Evolutionary conservation across 2,888 invertebrate species (phyloP), one percentile per base, ranked within the genome.

Genomic region (Trissolcus japonicus): DNA sequence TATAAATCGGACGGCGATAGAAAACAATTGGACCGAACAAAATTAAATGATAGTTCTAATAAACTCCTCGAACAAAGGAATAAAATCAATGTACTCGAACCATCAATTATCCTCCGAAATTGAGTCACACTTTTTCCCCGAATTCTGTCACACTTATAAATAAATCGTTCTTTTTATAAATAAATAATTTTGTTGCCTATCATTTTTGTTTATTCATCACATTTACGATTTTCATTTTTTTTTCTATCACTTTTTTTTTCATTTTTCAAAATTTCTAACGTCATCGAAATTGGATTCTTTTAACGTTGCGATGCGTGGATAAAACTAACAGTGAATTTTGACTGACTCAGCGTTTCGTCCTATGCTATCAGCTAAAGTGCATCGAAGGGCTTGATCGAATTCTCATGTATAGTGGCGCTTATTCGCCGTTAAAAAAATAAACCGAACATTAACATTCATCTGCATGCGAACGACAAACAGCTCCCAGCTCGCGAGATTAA

Each of bases 301-400:
- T 46, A 46, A 25, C 46, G 25, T 6, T 46, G 7, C 46, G 46
- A n/a, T 41, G 41, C 25, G 46, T 11, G 25, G 16, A 16, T 46
- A 16, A 46, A 35, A 35, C 35, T 35, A 35, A 9, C 11, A 35
- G 35, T 11, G 11, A 35, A 35, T 35, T 59, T 59, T 46, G 43
- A 19, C 59, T 59, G 59, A 59, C 3, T 59, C 59, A 46, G 46
- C 46, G 25, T 6, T 46, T 16, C 46, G 46, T 16, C 14, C 57
- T 46, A 25, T 4, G 25, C 25, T 16, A 46, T 59, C 46, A 41
- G 11, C 59, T 41, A 7, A 29, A 65, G 40, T 63, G 54, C 54
- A 56, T 65, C 46, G 35, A 48, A 35, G 35, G 41, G 25, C 48
- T 56, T 56, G 55, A 65, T 56, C 56, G 35, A 65, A 50, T 65